Conservation (phyloP, 2,113 vertebrate genomes). For the Bothrops jararaca region DNA sequence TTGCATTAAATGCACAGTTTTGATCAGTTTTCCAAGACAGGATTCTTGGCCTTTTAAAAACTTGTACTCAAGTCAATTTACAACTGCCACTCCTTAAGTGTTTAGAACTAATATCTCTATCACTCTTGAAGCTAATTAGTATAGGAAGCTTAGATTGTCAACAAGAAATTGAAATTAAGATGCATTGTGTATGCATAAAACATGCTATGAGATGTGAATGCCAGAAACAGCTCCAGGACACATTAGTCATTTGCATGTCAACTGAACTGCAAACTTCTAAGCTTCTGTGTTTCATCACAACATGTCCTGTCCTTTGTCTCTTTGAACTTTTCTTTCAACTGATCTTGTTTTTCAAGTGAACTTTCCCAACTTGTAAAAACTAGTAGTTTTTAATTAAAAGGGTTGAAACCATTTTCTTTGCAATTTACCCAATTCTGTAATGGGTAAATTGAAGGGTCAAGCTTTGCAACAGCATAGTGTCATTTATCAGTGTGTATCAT, state of each 20-base stretch:
- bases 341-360: constrained; percentile 11
- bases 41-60: neutral
- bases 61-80: constrained; percentile 10
- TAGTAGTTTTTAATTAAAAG: constrained; percentile 1
- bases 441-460: neutral
- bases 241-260: constrained; percentile 28
- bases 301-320: constrained; percentile 3
- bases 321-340: constrained; percentile 25
- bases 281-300: neutral
- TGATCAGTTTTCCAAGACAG: neutral
- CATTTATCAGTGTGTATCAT: neutral
- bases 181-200: constrained; percentile 33
- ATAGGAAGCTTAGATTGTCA: constrained; percentile 27
- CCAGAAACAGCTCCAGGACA: constrained; percentile 29
- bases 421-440: neutral
- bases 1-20: neutral
- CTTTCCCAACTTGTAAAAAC: neutral
- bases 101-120: constrained; percentile 38
- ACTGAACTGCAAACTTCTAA: constrained; percentile 8
- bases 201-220: constrained; percentile 18
- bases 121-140: neutral
- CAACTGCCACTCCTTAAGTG: neutral
- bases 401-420: neutral
- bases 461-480: neutral
- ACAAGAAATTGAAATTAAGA: constrained; percentile 18